Conservation (phyloP, 2,797 vertebrate species). For the Margarornis squamiger region DNA sequence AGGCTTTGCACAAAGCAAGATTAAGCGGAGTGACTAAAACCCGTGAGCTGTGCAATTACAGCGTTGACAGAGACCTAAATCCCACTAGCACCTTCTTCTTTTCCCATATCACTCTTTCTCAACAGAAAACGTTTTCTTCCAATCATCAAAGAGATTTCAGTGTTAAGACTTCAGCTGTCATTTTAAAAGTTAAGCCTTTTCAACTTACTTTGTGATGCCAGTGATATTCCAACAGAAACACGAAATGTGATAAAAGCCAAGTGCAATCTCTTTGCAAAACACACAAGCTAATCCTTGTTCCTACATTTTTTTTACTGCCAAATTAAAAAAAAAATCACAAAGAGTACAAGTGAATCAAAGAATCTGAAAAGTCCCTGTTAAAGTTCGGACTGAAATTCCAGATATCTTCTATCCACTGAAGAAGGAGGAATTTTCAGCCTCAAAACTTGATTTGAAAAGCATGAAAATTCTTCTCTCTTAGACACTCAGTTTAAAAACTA, state of each 20-base stretch:
- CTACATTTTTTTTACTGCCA: background rate
- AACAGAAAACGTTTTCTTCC: background rate
- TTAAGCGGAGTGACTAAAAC: background rate
- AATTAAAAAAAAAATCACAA: background rate
- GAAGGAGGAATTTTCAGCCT: background rate
- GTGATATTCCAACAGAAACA: background rate
- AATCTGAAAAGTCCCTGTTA: background rate
- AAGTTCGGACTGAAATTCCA: background rate
- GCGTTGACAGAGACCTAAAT: constrained; percentile 7
- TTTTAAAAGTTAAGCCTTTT: constrained; percentile 11
- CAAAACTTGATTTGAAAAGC: background rate
- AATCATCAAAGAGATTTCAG: constrained; percentile 7
- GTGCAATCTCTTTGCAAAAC: constrained; percentile 8
- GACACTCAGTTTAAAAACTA: background rate
- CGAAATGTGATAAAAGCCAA: background rate
- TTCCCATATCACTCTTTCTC: constrained; percentile 30
- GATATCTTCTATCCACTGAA: background rate
- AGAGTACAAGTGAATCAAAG: background rate
- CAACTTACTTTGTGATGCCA: background rate
- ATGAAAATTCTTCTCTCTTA: background rate
- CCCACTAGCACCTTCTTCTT: constrained; percentile 2
- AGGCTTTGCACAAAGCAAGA: background rate
- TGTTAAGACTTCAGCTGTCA: constrained; percentile 7
- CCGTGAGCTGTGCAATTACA: background rate
- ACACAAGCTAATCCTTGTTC: background rate